phyloP scores from a whole-genome alignment of 2,797 vertebrate species.

The Erpetoichthys calabaricus region DNA sequence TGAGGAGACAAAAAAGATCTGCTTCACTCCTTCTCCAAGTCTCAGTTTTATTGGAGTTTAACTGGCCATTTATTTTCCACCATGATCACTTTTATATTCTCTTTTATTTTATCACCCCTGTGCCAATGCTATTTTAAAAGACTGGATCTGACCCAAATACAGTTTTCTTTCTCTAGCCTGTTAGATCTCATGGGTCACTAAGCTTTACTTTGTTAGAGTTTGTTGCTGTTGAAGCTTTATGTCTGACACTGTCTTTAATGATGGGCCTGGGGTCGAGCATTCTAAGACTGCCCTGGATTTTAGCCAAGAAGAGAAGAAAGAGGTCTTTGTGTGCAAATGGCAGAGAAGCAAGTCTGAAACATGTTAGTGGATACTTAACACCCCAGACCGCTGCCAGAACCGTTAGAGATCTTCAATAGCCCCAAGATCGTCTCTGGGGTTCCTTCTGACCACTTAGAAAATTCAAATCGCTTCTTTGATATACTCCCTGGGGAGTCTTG shows the following conservation, averaged over 20 bases:
- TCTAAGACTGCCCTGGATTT: constrained; percentile 56
- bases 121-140: constrained; percentile 16
- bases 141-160: constrained; percentile 32
- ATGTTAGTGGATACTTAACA: constrained; percentile 62
- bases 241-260: constrained; percentile 52
- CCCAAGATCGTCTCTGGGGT: constrained; percentile 37
- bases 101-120: background rate
- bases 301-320: constrained; percentile 52
- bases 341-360: constrained; percentile 54
- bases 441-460: constrained; percentile 45
- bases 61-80: background rate
- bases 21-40: no score
- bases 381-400: constrained; percentile 54
- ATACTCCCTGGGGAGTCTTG: no score
- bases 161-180: constrained; percentile 40
- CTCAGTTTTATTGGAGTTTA: no score
- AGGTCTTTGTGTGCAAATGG: constrained; percentile 55
- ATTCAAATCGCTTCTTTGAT: constrained; percentile 47
- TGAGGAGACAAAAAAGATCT: no score
- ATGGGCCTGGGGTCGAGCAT: constrained; percentile 43
- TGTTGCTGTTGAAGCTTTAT: constrained; percentile 49
- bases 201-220: constrained; percentile 48
- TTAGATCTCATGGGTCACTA: constrained; percentile 47
- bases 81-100: background rate
- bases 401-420: constrained; percentile 54